Evolutionary conservation across 2,888 invertebrate genomes (phyloP), one percentile per base, ranked within the genome.

Genomic region (Loripinus fragilis): DNA sequence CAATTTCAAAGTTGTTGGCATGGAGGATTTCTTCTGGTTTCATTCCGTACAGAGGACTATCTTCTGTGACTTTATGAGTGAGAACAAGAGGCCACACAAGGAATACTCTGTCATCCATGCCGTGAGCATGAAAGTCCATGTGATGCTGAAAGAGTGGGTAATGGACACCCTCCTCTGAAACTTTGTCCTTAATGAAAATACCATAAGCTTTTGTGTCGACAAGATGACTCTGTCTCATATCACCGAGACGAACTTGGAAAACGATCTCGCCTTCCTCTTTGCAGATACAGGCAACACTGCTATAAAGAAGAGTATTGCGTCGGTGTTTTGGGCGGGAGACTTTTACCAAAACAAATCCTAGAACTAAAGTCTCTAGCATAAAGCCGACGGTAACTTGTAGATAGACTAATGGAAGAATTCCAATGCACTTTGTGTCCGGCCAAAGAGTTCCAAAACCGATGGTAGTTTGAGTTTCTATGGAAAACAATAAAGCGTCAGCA

Each of bases 31-130:
- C 98, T 69, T 97, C 96, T 20, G 98, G 98, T 0, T 97, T 96
- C 90, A 98, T 95, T 91, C 96, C 96, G 94, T 97, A 99, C 45
- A 98, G 95, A 0, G 98, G 99, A 76, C 97, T 97, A 85, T 96
- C 95, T 80, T 96, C 96, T 93, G 97, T 97, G 92, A 98, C 98
- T 94, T 96, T 97, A 94, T 99, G 99, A 41, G 97, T 98, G 81
- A 99, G 97, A 41, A 97, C 98, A 89, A 97, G 97, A 5, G 99
- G 99, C 98, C 99, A 99, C 89, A 99, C 98, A 93, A 99, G 98
- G 95, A 99, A 98, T 85, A 99, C 96, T 73, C 97, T 95, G 93
- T 98, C 98, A 92, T 97, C 97, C 91, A 97, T 97, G 20, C 97
- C 97, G 88, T 97, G 97, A 0, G 97, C 97, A 88, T 98, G 97